Evolutionary conservation across 2,113 vertebrate genomes (phyloP).

Genomic region (Daphoenositta chrysoptera): DNA sequence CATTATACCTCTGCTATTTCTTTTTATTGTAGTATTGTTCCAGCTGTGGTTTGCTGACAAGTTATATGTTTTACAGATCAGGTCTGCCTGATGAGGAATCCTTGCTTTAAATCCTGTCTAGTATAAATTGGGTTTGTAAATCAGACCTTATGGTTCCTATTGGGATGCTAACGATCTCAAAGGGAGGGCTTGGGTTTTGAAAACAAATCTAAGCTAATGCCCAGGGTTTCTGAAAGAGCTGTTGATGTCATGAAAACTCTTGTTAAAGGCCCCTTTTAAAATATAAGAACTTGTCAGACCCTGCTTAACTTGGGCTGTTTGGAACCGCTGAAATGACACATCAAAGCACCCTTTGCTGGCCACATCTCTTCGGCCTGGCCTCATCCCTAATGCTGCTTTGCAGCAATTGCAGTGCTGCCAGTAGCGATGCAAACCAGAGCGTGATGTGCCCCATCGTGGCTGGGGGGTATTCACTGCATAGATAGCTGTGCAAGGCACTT

Average conservation of each 20-base stretch:
- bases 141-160: background rate
- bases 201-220: conserved; percentile 2
- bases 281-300: background rate
- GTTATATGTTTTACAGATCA: background rate
- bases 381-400: background rate
- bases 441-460: background rate
- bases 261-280: background rate
- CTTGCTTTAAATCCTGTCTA: background rate
- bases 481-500: background rate
- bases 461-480: background rate
- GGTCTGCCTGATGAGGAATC: conserved; percentile 10
- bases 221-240: background rate
- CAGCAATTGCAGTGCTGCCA: background rate
- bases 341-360: background rate
- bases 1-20: background rate
- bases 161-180: conserved; percentile 8
- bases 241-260: conserved; percentile 1
- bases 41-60: background rate
- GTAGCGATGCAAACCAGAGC: background rate
- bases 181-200: conserved; percentile 24
- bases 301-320: background rate
- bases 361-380: background rate
- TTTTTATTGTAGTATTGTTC: background rate
- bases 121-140: background rate
- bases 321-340: background rate